These are phyloP conservation scores for Caenorhabditis brenneri DNA, from an alignment of 1,140 invertebrate species.

Conservation along the genomic window DNA sequence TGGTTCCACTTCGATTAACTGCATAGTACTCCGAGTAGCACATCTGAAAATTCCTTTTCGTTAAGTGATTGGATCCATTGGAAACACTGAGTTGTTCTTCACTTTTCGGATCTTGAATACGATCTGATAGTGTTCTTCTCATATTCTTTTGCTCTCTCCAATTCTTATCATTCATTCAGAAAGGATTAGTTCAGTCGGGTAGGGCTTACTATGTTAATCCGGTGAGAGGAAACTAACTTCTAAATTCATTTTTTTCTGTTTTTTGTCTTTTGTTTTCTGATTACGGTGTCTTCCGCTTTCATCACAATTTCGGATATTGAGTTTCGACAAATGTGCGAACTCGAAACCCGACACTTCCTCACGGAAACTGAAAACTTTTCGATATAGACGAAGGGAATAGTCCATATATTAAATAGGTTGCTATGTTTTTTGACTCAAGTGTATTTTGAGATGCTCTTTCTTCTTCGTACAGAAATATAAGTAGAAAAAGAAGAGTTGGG, in stretches of 20 bases:
- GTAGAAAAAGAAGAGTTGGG: background rate
- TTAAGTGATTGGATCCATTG: too few species aligned
- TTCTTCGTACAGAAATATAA: background rate
- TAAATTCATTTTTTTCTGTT: background rate
- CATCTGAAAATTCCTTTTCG: constrained; percentile 45
- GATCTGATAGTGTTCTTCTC: too few species aligned
- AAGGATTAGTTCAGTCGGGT: background rate
- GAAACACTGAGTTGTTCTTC: too few species aligned
- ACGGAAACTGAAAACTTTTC: constrained; percentile 21
- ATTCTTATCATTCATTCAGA: background rate
- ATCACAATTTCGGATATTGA: constrained; percentile 7
- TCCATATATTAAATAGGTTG: background rate
- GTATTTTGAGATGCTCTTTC: background rate
- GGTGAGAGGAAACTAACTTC: background rate
- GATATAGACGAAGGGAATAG: background rate
- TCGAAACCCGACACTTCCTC: background rate
- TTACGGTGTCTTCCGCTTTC: constrained; percentile 1
- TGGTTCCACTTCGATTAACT: constrained; percentile 42
- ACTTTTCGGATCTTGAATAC: too few species aligned
- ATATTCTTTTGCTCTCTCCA: background rate
- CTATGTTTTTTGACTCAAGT: background rate
- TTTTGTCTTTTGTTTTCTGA: background rate
- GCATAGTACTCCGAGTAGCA: constrained; percentile 56
- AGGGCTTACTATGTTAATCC: background rate
- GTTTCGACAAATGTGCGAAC: constrained; percentile 26